Base-by-base conservation (phyloP, 2,113 vertebrate species). In the Lasiurus cinereus region DNA sequence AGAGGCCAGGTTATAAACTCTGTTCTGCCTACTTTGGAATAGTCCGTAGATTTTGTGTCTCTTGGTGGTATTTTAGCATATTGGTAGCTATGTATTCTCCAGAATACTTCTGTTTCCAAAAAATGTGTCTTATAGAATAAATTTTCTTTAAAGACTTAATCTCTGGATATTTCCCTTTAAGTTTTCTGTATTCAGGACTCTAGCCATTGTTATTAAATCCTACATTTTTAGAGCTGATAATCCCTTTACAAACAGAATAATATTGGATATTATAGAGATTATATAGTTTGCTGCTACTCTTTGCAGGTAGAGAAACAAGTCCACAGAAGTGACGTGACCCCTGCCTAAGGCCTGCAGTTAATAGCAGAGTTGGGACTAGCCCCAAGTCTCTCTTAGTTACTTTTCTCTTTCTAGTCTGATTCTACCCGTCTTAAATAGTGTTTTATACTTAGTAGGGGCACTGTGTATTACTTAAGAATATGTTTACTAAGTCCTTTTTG, bases 401-500 rank as follows among this genome's bases (percentile, higher is more conserved):
- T 82, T 94, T 59, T n/a, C 54, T 90, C 43, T 78, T 72, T 56
- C 10, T 29, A 3, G 19, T 64, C 14, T 29, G 39, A 43, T 52
- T 76, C 52, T 94, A n/a, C 31, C 27, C 11, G 6, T 91, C 62
- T 39, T 56, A 80, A 21, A 39, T 82, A 36, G 31, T 76, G 31
- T 50, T 77, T 88, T 64, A 74, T 67, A 43, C 62, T 74, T 76
- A 59, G 5, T 48, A 93, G 36, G 24, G 50, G 21, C 36, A 8
- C 64, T 74, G 39, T 78, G 69, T 83, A 36, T 83, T 83, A 66
- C 70, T 95, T 52, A 88, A 80, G 48, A 19, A 54, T 84, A 31
- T 94, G 73, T 94, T 88, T 67, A 54, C 74, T 62, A 48, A 93
- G 33, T 36, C 29, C 67, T 73, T 87, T 96, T 66, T 77, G 66